phyloP scores from a whole-genome alignment of 2,888 invertebrate species.

The Mactromeris polynyma region DNA sequence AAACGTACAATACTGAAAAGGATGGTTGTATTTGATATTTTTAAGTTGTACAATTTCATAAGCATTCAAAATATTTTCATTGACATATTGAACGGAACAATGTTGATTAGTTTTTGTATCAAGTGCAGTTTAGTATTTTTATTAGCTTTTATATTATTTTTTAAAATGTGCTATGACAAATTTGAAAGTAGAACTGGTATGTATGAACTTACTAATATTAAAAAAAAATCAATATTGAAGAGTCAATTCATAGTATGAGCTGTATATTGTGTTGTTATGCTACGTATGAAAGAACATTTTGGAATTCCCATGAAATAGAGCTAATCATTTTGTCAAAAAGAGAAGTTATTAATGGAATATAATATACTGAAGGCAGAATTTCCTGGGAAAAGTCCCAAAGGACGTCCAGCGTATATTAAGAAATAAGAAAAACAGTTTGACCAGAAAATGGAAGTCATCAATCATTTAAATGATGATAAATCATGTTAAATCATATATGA shows the following conservation, averaged over 20 bases:
- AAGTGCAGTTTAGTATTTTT: too few species aligned
- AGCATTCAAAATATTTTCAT: background rate
- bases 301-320: too few species aligned
- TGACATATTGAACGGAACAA: background rate
- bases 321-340: too few species aligned
- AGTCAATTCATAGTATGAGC: too few species aligned
- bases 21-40: background rate
- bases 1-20: background rate
- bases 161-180: too few species aligned
- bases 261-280: too few species aligned
- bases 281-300: too few species aligned
- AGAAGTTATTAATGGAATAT: conserved; percentile 34
- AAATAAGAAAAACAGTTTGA: background rate
- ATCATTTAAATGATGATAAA: conserved; percentile 6
- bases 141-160: too few species aligned
- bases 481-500: conserved; percentile 11
- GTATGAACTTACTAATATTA: too few species aligned
- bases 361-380: conserved; percentile 9
- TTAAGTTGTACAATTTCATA: background rate
- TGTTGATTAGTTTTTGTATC: background rate
- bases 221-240: too few species aligned
- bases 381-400: conserved; percentile 14
- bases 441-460: background rate
- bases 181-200: too few species aligned
- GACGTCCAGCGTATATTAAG: background rate